Conservation (phyloP, 2,113 vertebrate genomes). For the Bungarus multicinctus region DNA sequence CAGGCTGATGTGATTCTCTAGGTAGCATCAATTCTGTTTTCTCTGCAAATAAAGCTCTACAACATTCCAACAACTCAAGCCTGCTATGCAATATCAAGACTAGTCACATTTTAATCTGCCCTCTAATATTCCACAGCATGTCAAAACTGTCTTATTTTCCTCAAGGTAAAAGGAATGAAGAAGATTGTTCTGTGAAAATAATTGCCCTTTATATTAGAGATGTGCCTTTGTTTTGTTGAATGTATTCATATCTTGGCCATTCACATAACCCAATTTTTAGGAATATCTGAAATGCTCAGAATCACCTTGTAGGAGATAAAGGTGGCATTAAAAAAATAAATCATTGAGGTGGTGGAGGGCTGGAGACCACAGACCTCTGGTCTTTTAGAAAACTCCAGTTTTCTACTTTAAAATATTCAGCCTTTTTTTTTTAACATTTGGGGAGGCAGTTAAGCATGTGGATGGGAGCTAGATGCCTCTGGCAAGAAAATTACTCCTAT, state of each 20-base stretch:
- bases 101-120: slow-evolving; percentile 73
- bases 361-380: background rate
- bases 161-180: slow-evolving; percentile 34
- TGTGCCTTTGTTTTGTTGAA: slow-evolving; percentile 40
- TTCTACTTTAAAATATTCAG: background rate
- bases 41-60: slow-evolving; percentile 78
- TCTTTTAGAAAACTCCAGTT: background rate
- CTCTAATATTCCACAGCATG: slow-evolving; percentile 67
- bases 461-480: background rate
- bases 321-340: background rate
- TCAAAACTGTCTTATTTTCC: slow-evolving; percentile 59
- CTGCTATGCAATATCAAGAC: slow-evolving; percentile 70
- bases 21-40: slow-evolving; percentile 74
- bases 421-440: background rate
- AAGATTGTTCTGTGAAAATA: background rate
- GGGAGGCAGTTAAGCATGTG: background rate
- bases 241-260: slow-evolving; percentile 3
- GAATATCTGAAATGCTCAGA: background rate
- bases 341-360: background rate
- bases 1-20: slow-evolving; percentile 62
- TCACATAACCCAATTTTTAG: slow-evolving; percentile 17
- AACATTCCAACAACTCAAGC: slow-evolving; percentile 76
- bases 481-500: background rate
- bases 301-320: background rate
- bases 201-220: slow-evolving; percentile 21